Evolutionary conservation across 64 coral and sea anemone species (phyloP).

Genomic region (Pocillopora damicornis): DNA sequence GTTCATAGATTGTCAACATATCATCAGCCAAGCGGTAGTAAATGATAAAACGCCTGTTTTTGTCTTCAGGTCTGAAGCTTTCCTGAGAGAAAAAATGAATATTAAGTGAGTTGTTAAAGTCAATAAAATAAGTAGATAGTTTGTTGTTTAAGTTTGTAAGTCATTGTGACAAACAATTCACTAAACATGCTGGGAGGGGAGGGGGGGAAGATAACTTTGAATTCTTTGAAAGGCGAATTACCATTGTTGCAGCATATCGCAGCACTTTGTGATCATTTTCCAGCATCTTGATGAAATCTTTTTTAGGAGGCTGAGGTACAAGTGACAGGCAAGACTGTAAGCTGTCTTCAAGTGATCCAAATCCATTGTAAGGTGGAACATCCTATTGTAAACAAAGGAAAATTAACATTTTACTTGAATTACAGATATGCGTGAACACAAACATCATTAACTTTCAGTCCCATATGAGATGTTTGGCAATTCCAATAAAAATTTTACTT

Average conservation of each 20-base stretch:
- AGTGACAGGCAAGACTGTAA: slow-evolving; percentile 92
- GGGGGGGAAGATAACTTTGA: neutral
- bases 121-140: neutral
- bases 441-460: neutral
- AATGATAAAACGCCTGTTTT: slow-evolving; percentile 94
- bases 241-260: slow-evolving; percentile 91
- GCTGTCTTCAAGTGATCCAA: slow-evolving; percentile 93
- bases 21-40: slow-evolving; percentile 90
- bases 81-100: slow-evolving; percentile 45
- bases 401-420: neutral
- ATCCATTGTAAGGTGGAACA: slow-evolving; percentile 95
- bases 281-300: slow-evolving; percentile 99
- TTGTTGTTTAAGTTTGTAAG: neutral
- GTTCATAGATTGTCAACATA: slow-evolving; percentile 98
- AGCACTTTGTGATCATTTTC: slow-evolving; percentile 99
- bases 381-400: slow-evolving; percentile 25
- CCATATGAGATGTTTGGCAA: too few species aligned
- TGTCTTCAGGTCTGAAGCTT: slow-evolving; percentile 91
- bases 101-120: neutral
- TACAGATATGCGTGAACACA: neutral
- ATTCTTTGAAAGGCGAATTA: slow-evolving; percentile 3
- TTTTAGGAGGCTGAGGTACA: slow-evolving; percentile 97
- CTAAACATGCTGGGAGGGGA: too few species aligned
- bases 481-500: too few species aligned
- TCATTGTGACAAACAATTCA: too few species aligned